Evolutionary conservation across 2,797 vertebrate genomes (phyloP).

Genomic region (Cacajao melanocephalus): DNA sequence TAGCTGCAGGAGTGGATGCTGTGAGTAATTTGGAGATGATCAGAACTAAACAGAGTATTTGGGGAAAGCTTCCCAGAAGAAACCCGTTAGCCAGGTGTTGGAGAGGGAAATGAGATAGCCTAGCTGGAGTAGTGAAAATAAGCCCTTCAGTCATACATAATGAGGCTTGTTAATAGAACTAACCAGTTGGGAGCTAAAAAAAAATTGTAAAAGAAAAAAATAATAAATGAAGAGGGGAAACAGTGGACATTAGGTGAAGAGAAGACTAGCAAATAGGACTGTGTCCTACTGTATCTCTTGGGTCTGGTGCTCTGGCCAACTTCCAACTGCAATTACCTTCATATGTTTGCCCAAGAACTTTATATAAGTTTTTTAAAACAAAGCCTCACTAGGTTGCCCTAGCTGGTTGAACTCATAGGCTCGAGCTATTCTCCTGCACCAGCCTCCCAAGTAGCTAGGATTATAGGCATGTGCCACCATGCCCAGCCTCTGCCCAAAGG

Average conservation of each 20-base stretch:
- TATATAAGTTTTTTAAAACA: not conserved
- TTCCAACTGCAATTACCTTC: not conserved
- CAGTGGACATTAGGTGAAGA: not conserved
- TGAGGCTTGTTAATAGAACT: not conserved
- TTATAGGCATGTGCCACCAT: not conserved
- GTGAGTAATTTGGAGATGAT: conserved; percentile 27
- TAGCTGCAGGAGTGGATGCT: conserved; percentile 22
- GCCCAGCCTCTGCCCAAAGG: not conserved
- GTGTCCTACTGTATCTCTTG: not conserved
- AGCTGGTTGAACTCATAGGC: not conserved
- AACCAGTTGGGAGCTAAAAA: not conserved
- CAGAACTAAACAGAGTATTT: conserved; percentile 32
- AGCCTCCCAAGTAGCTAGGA: not conserved
- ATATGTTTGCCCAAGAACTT: not conserved
- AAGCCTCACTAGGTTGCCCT: not conserved
- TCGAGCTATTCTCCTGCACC: not conserved
- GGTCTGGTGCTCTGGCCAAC: not conserved
- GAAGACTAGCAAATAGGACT: not conserved
- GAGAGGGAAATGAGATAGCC: conserved; percentile 6
- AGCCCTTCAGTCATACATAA: not conserved
- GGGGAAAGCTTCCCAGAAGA: conserved; percentile 20
- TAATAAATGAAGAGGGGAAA: not conserved
- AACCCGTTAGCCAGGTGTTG: not conserved
- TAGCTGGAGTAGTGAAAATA: conserved; percentile 27
- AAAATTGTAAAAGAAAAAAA: not conserved